Base-by-base conservation (phyloP, 2,113 vertebrate species). In the Nycticryphes semicollaris region DNA sequence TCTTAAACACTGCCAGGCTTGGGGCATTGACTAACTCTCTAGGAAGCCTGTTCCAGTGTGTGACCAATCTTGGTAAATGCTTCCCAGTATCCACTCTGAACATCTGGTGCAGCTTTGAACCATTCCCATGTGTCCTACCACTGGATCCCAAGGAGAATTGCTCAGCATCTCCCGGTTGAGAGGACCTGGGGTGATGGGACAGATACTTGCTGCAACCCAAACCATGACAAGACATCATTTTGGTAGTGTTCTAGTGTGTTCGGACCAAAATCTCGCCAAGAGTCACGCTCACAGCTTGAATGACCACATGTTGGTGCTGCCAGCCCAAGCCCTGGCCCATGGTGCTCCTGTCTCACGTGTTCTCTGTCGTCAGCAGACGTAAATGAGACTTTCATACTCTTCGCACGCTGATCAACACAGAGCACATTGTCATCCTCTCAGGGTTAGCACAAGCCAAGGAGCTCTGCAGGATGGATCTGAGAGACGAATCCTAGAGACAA, bases 121-220 rank as follows among this genome's bases (percentile, higher is more conserved):
- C 37, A 56, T 54, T 64, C 24, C 31, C 23, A n/a, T 0, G 0
- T 1, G 1, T 43, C 9, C 47, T 62, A 4, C 9, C 51, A 19
- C 23, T 33, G 47, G 41, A 56, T 22, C 3, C 7, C 41, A 30
- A 14, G 21, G 27, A 72, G 10, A 78, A 74, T 51, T 82, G 45
- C 4, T 67, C 47, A 53, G 15, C 47, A 57, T 6, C 1, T 64
- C 30, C 51, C 4, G 48, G 14, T 27, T 77, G 68, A 43, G 60
- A 62, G 35, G 5, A 37, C 15, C 45, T 91, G 60, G 22, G 24
- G 4, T 63, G 56, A 63, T 3, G 14, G 30, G 30, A 43, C 14
- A 59, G 62, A 33, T 10, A 35, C 18, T 60, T 51, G 6, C 13
- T 68, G 39, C 70, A 73, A 9, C 33, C 39, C 57, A 90, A 23